Conservation (phyloP, 64 coral and sea anemone genomes). For the Stylophora pistillata region DNA sequence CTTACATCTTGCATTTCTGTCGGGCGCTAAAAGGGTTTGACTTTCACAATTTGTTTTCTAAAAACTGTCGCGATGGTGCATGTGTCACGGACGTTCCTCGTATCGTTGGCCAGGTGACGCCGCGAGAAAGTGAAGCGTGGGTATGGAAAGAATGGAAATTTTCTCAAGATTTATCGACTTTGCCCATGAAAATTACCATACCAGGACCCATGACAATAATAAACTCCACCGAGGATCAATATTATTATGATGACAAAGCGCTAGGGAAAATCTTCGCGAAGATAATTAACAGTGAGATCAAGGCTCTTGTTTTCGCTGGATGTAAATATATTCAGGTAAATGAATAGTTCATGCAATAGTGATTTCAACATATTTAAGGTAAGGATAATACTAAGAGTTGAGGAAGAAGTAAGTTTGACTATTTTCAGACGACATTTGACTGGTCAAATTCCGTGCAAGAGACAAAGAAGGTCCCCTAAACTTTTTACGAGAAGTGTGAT, state of each 20-base stretch:
- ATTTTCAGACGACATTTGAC: too few species aligned
- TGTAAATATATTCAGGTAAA: constrained; percentile 88
- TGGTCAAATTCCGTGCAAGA: too few species aligned
- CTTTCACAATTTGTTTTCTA: constrained; percentile 64
- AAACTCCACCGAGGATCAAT: constrained; percentile 55
- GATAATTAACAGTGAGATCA: constrained; percentile 69
- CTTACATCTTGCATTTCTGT: constrained; percentile 80
- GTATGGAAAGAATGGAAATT: constrained; percentile 59
- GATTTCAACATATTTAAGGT: too few species aligned
- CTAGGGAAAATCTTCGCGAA: constrained; percentile 43
- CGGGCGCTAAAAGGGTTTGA: constrained; percentile 76
- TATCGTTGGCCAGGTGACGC: constrained; percentile 32
- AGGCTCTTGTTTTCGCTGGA: constrained; percentile 54
- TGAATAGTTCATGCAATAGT: not conserved
- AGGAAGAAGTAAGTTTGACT: too few species aligned
- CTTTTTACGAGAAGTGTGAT: too few species aligned
- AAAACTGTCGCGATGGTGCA: constrained; percentile 63
- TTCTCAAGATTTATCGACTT: constrained; percentile 37
- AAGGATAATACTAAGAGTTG: too few species aligned
- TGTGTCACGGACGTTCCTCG: constrained; percentile 60
- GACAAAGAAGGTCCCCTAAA: too few species aligned
- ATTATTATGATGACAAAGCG: constrained; percentile 62
- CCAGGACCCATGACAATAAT: constrained; percentile 88
- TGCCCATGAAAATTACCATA: constrained; percentile 72
- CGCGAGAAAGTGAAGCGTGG: constrained; percentile 42